Percentiles rank a stretch among this genome's conserved stretches.
Evolutionary conservation across 2,888 invertebrate genomes (phyloP).

Genomic region (Panorpa germanica): DNA sequence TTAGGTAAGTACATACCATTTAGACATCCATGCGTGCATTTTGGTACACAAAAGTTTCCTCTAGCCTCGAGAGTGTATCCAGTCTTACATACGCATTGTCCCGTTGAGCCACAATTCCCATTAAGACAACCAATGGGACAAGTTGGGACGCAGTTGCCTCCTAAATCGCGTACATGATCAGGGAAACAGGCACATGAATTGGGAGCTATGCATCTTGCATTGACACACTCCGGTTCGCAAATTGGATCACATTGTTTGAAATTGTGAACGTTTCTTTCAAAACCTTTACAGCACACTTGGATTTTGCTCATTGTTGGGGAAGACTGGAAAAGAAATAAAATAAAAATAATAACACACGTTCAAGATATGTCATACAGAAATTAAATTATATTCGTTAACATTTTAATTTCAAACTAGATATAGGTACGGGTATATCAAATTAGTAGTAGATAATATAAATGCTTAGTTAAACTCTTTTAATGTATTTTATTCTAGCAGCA

Average conservation of each 20-base stretch:
- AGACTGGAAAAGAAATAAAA: conserved; percentile 23
- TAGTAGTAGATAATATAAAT: too few species aligned
- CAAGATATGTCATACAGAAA: too few species aligned
- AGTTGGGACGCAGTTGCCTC: conserved; percentile 36
- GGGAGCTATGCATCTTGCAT: conserved; percentile 11
- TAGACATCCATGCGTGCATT: conserved; percentile 31
- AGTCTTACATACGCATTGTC: conserved; percentile 41
- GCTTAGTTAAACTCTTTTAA: too few species aligned
- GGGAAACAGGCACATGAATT: conserved; percentile 27
- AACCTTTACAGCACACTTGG: conserved; percentile 53
- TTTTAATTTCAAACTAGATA: too few species aligned
- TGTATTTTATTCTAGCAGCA: too few species aligned
- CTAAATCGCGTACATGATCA: conserved; percentile 34
- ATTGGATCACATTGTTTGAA: conserved; percentile 12
- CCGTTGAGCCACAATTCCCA: conserved; percentile 38
- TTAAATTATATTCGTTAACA: too few species aligned
- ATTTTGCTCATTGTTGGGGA: conserved; percentile 40
- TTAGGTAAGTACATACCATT: conserved; percentile 19
- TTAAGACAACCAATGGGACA: conserved; percentile 50
- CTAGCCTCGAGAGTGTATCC: conserved; percentile 34
- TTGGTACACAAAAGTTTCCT: conserved; percentile 38
- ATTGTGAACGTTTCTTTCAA: conserved; percentile 35
- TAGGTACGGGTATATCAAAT: too few species aligned
- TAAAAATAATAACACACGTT: too few species aligned
- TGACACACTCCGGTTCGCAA: conserved; percentile 7